Conservation (phyloP, 2,888 invertebrate genomes). For the Ligdia adustata region DNA sequence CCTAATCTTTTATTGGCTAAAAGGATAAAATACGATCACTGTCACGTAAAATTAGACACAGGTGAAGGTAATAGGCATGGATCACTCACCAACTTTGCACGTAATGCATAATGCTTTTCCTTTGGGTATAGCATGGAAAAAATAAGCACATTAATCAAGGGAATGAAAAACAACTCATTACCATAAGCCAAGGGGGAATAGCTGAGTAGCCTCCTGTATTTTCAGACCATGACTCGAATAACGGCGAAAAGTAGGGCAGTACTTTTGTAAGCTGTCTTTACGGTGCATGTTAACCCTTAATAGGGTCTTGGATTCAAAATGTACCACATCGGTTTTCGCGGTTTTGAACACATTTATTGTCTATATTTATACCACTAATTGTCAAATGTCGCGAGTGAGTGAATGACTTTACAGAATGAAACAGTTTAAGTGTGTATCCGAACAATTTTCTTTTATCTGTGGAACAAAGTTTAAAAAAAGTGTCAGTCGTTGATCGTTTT, state of each 20-base stretch:
- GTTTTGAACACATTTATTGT: too few relatives aligned
- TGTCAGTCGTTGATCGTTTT: too few relatives aligned
- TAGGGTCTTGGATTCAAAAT: too few relatives aligned
- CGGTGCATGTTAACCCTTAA: constrained; percentile 6
- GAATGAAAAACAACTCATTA: constrained; percentile 33
- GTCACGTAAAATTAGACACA: constrained; percentile 22
- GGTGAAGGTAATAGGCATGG: constrained; percentile 19
- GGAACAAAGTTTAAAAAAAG: too few relatives aligned
- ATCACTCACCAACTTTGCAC: constrained; percentile 92
- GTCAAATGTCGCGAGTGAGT: too few relatives aligned
- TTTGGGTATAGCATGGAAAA: constrained; percentile 65
- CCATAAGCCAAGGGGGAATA: constrained; percentile 30
- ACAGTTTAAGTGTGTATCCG: too few relatives aligned
- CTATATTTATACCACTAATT: too few relatives aligned
- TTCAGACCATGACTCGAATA: constrained; percentile 26
- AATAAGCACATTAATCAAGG: constrained; percentile 28
- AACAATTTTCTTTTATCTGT: too few relatives aligned
- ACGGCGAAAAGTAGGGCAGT: constrained; percentile 28
- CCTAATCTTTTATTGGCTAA: constrained; percentile 28
- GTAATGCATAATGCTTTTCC: constrained; percentile 93
- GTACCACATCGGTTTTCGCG: too few relatives aligned
- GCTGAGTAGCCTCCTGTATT: constrained; percentile 21
- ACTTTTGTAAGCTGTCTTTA: constrained; percentile 12
- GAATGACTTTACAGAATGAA: too few relatives aligned
- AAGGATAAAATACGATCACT: constrained; percentile 26